These are phyloP conservation scores for Falco concolor DNA, from an alignment of 2,797 vertebrate genomes.

Conservation along the genomic window DNA sequence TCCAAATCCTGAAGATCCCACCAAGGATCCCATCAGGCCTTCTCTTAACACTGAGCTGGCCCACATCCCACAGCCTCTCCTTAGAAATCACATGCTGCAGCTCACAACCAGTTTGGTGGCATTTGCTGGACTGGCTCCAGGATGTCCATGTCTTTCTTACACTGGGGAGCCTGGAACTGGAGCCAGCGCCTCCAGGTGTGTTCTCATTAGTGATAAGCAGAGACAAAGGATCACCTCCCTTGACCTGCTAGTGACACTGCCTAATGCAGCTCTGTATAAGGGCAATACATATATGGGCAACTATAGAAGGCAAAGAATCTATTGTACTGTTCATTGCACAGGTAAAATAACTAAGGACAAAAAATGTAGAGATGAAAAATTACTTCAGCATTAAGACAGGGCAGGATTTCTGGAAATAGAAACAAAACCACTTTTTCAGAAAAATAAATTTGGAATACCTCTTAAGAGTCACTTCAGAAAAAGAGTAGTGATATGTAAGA, in stretches of 20 bases:
- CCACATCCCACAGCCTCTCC: neutral
- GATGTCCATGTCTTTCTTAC: too few species aligned
- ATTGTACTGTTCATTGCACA: neutral
- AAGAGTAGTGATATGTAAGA: neutral
- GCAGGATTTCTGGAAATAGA: neutral
- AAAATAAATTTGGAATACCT: neutral
- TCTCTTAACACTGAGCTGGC: neutral
- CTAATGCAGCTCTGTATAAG: neutral
- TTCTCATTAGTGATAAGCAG: neutral
- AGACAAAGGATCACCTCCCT: neutral
- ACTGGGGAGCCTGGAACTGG: neutral
- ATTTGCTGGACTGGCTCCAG: neutral
- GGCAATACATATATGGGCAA: neutral
- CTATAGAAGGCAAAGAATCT: neutral
- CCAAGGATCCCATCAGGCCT: neutral
- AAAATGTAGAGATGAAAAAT: neutral
- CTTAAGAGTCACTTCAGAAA: neutral
- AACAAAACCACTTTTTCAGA: neutral
- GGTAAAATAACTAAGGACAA: neutral
- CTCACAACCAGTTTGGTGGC: neutral
- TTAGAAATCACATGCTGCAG: neutral
- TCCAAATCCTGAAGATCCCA: neutral
- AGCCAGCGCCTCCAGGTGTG: neutral
- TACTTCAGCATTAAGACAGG: neutral
- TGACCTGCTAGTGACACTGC: neutral